Evolutionary conservation across 1,140 invertebrate genomes (phyloP), one percentile per base, ranked within the genome.

Genomic region (Vanessa atalanta): DNA sequence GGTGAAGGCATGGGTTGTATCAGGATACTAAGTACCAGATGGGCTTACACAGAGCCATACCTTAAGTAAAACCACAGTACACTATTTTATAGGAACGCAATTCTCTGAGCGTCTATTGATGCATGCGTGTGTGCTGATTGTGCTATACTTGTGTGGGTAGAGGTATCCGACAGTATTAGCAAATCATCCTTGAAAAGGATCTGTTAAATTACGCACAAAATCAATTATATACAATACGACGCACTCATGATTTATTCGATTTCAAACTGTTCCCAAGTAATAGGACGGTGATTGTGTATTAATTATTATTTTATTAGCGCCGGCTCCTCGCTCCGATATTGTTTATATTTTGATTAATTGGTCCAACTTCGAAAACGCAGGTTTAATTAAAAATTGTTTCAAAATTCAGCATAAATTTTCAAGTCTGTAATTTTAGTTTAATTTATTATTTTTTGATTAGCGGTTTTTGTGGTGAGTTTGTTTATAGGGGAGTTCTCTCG

Each of bases 221-320:
- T 78, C 73, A 77, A 77, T 83, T 79, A 80, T 72, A 66, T 72
- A 79, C 75, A 79, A 75, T 65, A 80, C 73, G 70, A 69, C 75
- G 75, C 73, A 75, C 75, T 77, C 50, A 65, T 83, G 83, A 85
- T 85, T 85, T 85, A 85, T 85, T 78, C 65, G 76, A 75, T 82
- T 79, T 75, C 50, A 77, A 79, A 79, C 77, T 73, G 77, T 75
- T 81, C 26, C 72, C 67, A 72, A 80, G 76, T 78, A 75, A 75
- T 75, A 70, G 73, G 57, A 63, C 73, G 72, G 75, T 80, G 77
- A 82, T 85, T 78, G 78, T 80, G 73, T 83, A 85, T 81, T 83
- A 85, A 85, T 84, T 80, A 80, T 81, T 83, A 80, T 83, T 83
- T 84, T 80, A 83, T 72, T 83, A 80, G 67, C 67, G 37, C 37